These are phyloP conservation scores for Erythrocercus mccallii DNA, from an alignment of 2,113 vertebrate genomes.

Conservation along the genomic window DNA sequence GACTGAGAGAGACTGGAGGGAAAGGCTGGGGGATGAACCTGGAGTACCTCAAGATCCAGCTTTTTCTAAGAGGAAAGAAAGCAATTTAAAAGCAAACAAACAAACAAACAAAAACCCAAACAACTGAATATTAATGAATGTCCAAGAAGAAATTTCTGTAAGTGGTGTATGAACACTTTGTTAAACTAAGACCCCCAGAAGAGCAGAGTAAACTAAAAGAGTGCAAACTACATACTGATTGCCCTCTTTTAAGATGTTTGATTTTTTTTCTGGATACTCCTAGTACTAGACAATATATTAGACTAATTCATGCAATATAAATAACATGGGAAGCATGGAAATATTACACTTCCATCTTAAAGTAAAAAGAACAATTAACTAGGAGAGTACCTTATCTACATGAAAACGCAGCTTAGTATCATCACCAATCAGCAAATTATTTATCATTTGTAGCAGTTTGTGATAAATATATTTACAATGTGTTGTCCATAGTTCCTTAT, in stretches of 20 bases:
- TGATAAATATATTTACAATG: neutral
- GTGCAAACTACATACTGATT: neutral
- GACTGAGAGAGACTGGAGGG: neutral
- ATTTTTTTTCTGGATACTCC: neutral
- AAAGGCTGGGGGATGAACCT: neutral
- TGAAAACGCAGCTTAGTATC: neutral
- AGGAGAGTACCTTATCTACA: neutral
- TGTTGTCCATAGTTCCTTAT: neutral
- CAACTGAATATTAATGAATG: neutral
- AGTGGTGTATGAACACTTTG: neutral
- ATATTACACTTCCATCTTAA: neutral
- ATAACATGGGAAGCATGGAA: neutral
- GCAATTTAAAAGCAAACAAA: neutral
- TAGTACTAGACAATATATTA: neutral
- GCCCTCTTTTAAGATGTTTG: neutral
- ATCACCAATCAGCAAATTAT: neutral
- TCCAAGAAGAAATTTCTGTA: neutral
- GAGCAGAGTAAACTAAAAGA: neutral
- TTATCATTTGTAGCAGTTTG: neutral
- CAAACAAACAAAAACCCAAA: neutral
- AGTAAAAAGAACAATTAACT: neutral
- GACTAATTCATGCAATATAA: neutral
- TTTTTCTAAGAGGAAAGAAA: neutral
- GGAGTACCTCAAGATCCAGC: neutral
- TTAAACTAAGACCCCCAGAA: neutral